Conservation (phyloP, 1,140 invertebrate species). For the Leptinotarsa lineolata region DNA sequence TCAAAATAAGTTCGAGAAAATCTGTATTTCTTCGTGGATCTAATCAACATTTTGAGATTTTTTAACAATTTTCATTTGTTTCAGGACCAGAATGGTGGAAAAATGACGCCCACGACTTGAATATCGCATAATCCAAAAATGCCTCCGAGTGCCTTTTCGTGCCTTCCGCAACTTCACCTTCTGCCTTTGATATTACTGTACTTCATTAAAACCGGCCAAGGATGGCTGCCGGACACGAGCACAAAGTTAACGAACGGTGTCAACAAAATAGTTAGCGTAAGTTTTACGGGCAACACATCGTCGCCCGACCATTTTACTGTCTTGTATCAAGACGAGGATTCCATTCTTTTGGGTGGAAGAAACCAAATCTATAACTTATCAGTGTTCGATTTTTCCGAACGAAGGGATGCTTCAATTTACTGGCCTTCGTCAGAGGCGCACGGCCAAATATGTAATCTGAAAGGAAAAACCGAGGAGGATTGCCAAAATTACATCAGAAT, state of each 20-base stretch:
- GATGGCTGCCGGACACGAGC: constrained; percentile 52
- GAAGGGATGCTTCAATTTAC: constrained; percentile 62
- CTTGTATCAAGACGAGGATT: constrained; percentile 59
- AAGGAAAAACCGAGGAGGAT: constrained; percentile 86
- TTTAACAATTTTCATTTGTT: constrained; percentile 7
- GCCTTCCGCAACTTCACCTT: constrained; percentile 31
- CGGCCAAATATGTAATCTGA: constrained; percentile 81
- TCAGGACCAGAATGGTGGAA: constrained; percentile 35
- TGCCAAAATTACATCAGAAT: constrained; percentile 97
- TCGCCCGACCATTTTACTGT: constrained; percentile 59
- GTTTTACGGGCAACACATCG: constrained; percentile 49
- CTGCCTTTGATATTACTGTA: constrained; percentile 32
- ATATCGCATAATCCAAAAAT: constrained; percentile 19
- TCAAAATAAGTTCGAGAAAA: too few relatives aligned
- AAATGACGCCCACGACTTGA: constrained; percentile 33
- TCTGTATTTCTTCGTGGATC: too few relatives aligned
- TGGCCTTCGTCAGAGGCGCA: constrained; percentile 84
- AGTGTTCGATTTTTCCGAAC: constrained; percentile 70
- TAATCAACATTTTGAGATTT: too few relatives aligned
- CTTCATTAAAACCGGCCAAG: constrained; percentile 35
- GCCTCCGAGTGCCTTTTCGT: constrained; percentile 37
- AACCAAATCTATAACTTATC: constrained; percentile 83
- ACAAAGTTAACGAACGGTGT: constrained; percentile 50
- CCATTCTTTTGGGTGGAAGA: constrained; percentile 63
- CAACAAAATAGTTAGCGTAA: constrained; percentile 48